Conservation (phyloP, 2,888 invertebrate genomes). For the Acleris laterana region DNA sequence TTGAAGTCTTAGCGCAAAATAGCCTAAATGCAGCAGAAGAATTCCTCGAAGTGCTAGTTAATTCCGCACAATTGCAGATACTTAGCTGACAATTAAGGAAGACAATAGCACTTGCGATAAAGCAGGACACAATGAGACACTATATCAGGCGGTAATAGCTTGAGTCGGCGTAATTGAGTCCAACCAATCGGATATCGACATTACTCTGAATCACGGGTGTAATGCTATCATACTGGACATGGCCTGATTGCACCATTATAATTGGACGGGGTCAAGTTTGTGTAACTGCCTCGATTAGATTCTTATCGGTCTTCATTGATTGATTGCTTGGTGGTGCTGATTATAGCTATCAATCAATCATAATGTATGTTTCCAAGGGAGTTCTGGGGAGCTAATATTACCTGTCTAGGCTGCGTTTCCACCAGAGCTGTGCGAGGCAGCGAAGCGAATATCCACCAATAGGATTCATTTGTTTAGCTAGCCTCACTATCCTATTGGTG, state of each 20-base stretch:
- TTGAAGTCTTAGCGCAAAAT: slow-evolving; percentile 3
- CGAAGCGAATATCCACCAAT: too few relatives aligned
- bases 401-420: too few relatives aligned
- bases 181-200: slow-evolving; percentile 62
- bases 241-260: slow-evolving; percentile 14
- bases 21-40: slow-evolving; percentile 8
- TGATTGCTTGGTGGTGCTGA: slow-evolving; percentile 7
- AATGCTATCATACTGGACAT: slow-evolving; percentile 31
- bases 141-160: slow-evolving; percentile 70
- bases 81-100: slow-evolving; percentile 42
- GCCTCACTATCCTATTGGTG: too few relatives aligned
- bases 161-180: slow-evolving; percentile 66
- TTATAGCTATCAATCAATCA: slow-evolving; percentile 1
- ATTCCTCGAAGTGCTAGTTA: slow-evolving; percentile 12
- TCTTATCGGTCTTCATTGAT: slow-evolving; percentile 26
- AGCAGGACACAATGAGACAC: slow-evolving; percentile 54
- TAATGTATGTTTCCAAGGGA: not conserved
- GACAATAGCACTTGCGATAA: slow-evolving; percentile 53
- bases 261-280: slow-evolving; percentile 33
- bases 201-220: slow-evolving; percentile 56
- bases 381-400: too few relatives aligned
- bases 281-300: slow-evolving; percentile 19
- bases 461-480: too few relatives aligned
- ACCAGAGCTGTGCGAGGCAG: too few relatives aligned
- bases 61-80: slow-evolving; percentile 14